These are phyloP conservation scores for Porites lutea DNA, from an alignment of 64 coral and sea anemone species.

Conservation along the genomic window DNA sequence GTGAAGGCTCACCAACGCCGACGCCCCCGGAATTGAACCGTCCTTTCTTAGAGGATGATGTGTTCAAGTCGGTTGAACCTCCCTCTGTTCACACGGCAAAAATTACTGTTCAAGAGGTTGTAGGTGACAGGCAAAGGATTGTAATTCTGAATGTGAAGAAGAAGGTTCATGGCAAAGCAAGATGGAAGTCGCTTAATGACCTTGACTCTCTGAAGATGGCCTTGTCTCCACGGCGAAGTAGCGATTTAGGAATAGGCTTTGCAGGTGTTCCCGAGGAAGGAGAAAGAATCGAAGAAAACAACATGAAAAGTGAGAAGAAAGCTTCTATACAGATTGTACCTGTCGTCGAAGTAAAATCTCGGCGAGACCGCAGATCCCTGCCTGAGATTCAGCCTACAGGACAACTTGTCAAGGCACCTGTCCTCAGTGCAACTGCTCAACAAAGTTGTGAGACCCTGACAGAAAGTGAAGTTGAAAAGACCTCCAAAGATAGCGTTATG, in stretches of 20 bases:
- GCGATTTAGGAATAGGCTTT: neutral
- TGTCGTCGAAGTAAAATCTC: neutral
- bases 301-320: neutral
- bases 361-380: neutral
- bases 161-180: slow-evolving; percentile 69
- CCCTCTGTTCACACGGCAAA: slow-evolving; percentile 67
- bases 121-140: slow-evolving; percentile 71
- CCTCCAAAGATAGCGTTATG: neutral
- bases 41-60: neutral
- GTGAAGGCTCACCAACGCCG: neutral
- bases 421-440: neutral
- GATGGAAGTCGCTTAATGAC: slow-evolving; percentile 92
- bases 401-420: neutral
- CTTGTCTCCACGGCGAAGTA: neutral
- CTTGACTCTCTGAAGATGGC: slow-evolving; percentile 57
- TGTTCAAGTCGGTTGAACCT: slow-evolving; percentile 17
- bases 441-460: neutral
- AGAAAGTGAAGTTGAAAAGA: neutral
- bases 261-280: slow-evolving; percentile 10
- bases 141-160: slow-evolving; percentile 86
- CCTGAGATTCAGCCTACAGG: neutral
- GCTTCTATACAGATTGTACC: neutral
- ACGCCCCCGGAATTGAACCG: neutral
- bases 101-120: slow-evolving; percentile 82
- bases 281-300: neutral